Base-by-base conservation (phyloP, 2,797 vertebrate species). In the Oryzias dopingdopingensis region DNA sequence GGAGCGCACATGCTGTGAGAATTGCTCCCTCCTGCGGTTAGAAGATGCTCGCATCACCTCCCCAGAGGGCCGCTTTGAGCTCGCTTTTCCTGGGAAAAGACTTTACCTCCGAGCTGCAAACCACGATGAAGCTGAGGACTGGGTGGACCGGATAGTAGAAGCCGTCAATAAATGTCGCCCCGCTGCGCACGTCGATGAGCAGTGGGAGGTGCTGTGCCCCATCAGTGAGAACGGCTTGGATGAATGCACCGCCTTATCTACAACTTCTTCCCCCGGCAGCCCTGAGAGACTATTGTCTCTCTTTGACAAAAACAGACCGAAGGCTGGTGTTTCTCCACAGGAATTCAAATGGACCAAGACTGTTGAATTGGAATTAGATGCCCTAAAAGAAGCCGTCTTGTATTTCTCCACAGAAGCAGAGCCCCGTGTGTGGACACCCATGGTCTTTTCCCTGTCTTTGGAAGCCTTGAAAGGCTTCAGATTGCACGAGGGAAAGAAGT, bases 91-190 rank as follows among this genome's bases (percentile, higher is more conserved):
- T 0, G 92, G 93, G 18, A 96, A 94, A 74, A 91, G 88, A 0
- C 84, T 99, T 3, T 87, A 60, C 56, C 90, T 99, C 1, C 89
- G 96, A 0, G 95, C 96, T 0, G 88, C 94, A 0, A 96, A 92
- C 5, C 76, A 3, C 0, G 95, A 92, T 0, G 96, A 98, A 67
- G 97, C 97, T 0, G 95, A 99, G 77, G 97, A 99, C 91, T 99
- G 97, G 97, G 81, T 96, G 76, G 96, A 98, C 80, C 92, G 96
- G 32, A 89, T 99, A 20, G 76, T 82, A 0, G 97, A 99, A 81
- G 96, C 95, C 0, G 86, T 97, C 48, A 86, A 82, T 55, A 94
- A 96, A 59, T 93, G 92, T 67, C 91, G 94, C 16, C 94, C 93
- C 0, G 87, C 87, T n/a, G 23, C 72, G 0, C 82, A 77, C 2